A percentile compares a stretch with the other conserved stretches of the same genome.
phyloP scores from a whole-genome alignment of 2,888 invertebrate genomes.

The Perizoma affinitatum region DNA sequence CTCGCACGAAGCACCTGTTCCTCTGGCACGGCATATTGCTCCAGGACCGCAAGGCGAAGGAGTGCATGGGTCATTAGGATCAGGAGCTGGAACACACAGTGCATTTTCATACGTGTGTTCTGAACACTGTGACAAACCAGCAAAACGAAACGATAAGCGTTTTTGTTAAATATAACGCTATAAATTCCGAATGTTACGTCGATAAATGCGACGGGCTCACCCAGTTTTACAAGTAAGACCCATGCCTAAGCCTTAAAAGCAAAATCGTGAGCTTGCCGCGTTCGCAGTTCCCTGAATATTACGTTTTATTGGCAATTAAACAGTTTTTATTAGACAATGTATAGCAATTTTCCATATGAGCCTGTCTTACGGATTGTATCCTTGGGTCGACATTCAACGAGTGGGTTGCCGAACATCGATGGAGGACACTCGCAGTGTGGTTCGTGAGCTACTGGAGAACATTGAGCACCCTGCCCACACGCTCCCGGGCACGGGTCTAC shows the following conservation, averaged over 20 bases:
- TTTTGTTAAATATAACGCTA: conserved; percentile 46
- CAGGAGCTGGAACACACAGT: conserved; percentile 63
- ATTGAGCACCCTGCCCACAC: conserved; percentile 89
- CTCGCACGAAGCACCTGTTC: conserved; percentile 88
- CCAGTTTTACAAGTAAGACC: conserved; percentile 78
- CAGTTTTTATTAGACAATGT: conserved; percentile 15
- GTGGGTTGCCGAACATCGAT: conserved; percentile 90
- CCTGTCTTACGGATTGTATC: conserved; percentile 77
- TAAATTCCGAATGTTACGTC: conserved; percentile 9
- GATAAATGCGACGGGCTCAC: conserved; percentile 49
- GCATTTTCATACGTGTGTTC: conserved; percentile 20
- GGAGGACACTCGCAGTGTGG: conserved; percentile 88
- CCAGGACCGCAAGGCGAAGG: conserved; percentile 93
- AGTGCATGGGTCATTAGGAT: conserved; percentile 89
- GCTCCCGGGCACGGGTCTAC: conserved; percentile 90
- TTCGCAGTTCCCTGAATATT: conserved; percentile 34
- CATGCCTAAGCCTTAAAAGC: conserved; percentile 83
- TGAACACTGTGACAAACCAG: conserved; percentile 10
- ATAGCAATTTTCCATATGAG: conserved; percentile 69
- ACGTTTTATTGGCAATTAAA: conserved; percentile 8
- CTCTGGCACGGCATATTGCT: conserved; percentile 90
- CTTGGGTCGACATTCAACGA: conserved; percentile 86
- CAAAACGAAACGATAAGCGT: conserved; percentile 53
- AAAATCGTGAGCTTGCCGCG: conserved; percentile 64
- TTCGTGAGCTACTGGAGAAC: conserved; percentile 88